Percentiles rank a stretch among this genome's conserved stretches.
phyloP scores from a whole-genome alignment of 35 echinoderm and acorn worm genomes.

The Apostichopus californicus region DNA sequence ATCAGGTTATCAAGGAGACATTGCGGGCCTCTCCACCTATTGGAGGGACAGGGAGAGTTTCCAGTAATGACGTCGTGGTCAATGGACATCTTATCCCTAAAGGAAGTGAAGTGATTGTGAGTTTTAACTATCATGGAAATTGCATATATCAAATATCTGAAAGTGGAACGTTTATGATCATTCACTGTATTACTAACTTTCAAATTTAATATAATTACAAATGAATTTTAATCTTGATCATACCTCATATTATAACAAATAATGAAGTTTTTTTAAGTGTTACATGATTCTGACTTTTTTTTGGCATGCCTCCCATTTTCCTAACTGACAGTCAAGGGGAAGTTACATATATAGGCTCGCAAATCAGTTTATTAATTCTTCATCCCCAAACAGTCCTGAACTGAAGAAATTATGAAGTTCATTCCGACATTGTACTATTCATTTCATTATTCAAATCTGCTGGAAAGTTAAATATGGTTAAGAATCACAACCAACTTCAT shows the following conservation, averaged over 20 bases:
- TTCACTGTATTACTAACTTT: background rate
- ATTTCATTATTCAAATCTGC: background rate
- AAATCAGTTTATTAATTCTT: too few species aligned
- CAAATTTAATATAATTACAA: too few species aligned
- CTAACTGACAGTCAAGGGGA: too few species aligned
- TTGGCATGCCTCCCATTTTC: background rate
- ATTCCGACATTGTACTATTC: background rate
- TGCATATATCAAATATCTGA: background rate
- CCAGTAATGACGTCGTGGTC: background rate
- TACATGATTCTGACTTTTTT: background rate
- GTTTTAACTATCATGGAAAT: background rate
- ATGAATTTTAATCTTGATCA: background rate
- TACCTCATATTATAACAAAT: background rate
- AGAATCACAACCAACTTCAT: background rate
- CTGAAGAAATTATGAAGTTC: background rate
- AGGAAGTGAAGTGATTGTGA: background rate
- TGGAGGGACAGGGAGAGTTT: background rate
- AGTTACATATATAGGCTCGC: too few species aligned
- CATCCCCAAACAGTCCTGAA: too few species aligned
- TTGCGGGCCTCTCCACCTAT: background rate
- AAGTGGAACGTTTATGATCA: background rate
- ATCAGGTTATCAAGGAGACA: slow-evolving; percentile 17
- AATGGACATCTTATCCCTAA: slow-evolving; percentile 2
- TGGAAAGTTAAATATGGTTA: background rate
- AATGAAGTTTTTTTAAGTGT: background rate